A percentile compares a stretch with the other conserved stretches of the same genome.
Evolutionary conservation across 2,797 vertebrate genomes (phyloP).

Genomic region (Pseudomugil tenellus): DNA sequence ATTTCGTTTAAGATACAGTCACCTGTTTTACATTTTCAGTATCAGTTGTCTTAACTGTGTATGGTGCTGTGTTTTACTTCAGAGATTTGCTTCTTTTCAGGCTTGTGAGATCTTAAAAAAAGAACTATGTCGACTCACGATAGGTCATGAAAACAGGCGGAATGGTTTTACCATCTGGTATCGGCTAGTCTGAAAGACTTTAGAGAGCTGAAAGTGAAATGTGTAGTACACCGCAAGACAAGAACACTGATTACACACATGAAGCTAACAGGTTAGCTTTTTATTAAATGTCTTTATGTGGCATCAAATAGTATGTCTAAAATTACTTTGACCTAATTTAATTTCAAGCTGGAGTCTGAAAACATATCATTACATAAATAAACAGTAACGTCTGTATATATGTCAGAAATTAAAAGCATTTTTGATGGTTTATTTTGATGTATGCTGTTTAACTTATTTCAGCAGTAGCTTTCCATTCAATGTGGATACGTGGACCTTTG

Average conservation of each 20-base stretch:
- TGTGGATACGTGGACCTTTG: no score
- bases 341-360: no score
- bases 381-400: no score
- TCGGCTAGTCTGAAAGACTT: no score
- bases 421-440: neutral
- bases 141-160: neutral
- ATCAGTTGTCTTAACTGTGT: neutral
- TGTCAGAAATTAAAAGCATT: neutral
- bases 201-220: no score
- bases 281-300: no score
- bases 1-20: neutral
- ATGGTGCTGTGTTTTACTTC: neutral
- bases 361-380: no score
- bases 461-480: neutral
- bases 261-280: no score
- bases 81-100: conserved; percentile 4
- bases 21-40: neutral
- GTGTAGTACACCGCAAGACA: no score
- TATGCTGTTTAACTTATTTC: neutral
- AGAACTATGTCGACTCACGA: neutral
- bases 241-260: neutral
- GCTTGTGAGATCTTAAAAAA: neutral
- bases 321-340: no score
- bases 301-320: no score
- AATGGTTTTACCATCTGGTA: neutral